Base-by-base conservation (phyloP, 2,797 vertebrate genomes). In the Gymnothorax reevesii region DNA sequence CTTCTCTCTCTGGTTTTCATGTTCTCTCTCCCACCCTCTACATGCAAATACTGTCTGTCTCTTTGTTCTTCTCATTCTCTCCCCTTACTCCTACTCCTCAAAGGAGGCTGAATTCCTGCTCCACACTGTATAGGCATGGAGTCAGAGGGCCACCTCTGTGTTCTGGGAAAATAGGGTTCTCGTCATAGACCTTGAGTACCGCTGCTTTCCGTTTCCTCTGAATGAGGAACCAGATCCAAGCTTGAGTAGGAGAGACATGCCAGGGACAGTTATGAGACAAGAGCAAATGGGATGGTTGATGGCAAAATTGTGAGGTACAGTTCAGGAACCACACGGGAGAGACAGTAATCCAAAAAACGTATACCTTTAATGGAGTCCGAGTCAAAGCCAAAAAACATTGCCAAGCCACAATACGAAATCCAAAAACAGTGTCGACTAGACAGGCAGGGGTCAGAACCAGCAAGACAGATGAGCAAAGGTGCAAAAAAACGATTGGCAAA, bases 11-110 rank as follows among this genome's bases (percentile, higher is more conserved):
- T 15, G n/a, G 54, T 55, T 66, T 7, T 66, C 62, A 6, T 1
- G 20, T 22, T 66, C 62, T 66, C 62, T 66, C 62, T 66, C 62
- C n/a, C 62, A 7, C 62, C 2, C 62, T 66, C 62, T 66, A 42
- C 62, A 22, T 13, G 9, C 57, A 64, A 60, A 88, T 52, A 91
- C 87, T 82, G 79, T 80, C 7, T 12, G 83, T 90, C 87, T 49
- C 49, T 77, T 33, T 13, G 88, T 92, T 62, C 84, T 42, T 20
- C 27, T 22, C 8, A 10, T 0, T 27, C 22, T 49, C 49, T n/a
- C 54, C 54, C 7, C 54, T 27, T 55, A 20, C n/a, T 27, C 55
- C 49, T 10, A 55, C 6, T 52, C 27, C 22, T 13, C 54, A 87
- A 92, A 25, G 83, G 57, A 49, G 10, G 5, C 27, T 13, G n/a